Base-by-base conservation (phyloP, 2,888 invertebrate genomes). In the Alloscopus bannaensis region DNA sequence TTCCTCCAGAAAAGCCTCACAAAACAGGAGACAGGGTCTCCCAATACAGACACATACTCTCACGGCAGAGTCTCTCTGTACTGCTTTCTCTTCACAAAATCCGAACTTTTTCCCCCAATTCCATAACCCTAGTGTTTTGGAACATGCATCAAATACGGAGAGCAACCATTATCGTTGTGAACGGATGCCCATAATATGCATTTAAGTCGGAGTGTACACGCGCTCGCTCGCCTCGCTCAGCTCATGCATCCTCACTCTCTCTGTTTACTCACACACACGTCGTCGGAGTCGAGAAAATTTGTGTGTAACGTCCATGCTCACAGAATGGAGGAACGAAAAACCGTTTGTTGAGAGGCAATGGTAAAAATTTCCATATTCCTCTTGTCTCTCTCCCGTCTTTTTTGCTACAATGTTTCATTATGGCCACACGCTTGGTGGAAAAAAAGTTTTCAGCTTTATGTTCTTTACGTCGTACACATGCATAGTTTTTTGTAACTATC, bases 11-110 rank as follows among this genome's bases (percentile, higher is more conserved):
- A n/a, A n/a, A n/a, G n/a, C n/a, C n/a, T n/a, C n/a, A n/a, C n/a
- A n/a, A n/a, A n/a, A n/a, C n/a, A n/a, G n/a, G n/a, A n/a, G n/a
- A n/a, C n/a, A n/a, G n/a, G n/a, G n/a, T n/a, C n/a, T n/a, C n/a
- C n/a, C n/a, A n/a, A n/a, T n/a, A 40, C 11, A 13, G 40, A 40
- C 40, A 40, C 8, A 8, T 13, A 40, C 40, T 40, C 11, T 40
- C 40, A 31, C 18, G 31, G 59, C 18, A 59, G 18, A 64, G 42
- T 22, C 16, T 24, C 24, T n/a, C n/a, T 52, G 55, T 6, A n/a
- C 36, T 65, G 71, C 78, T 78, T 78, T 78, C 78, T 78, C 78
- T 70, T 66, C 50, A 59, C 71, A 59, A 78, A 78, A 71, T 71
- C 78, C 78, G 50, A 52, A 71, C 60, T 65, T 78, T 78, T 78